Evolutionary conservation across 2,888 invertebrate species (phyloP).

Genomic region (Diplazon laetatorius): DNA sequence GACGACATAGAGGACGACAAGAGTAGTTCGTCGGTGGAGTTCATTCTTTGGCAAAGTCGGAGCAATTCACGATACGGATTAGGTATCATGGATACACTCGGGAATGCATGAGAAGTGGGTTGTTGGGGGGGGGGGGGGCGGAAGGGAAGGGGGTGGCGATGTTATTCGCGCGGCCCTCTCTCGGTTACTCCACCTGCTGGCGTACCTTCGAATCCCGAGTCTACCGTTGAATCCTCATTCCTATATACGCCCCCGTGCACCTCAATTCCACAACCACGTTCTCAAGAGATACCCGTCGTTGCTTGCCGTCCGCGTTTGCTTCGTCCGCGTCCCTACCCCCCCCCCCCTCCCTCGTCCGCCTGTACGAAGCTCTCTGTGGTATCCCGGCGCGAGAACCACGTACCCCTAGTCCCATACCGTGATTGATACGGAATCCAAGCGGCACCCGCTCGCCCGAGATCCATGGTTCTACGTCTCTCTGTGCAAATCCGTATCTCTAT

Average conservation of each 20-base stretch:
- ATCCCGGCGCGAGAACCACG: conserved; percentile 59
- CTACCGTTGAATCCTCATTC: conserved; percentile 18
- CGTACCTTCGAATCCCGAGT: conserved; percentile 45
- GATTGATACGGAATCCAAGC: conserved; percentile 62
- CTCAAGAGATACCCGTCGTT: conserved; percentile 58
- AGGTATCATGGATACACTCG: conserved; percentile 52
- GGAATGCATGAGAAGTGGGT: conserved; percentile 57
- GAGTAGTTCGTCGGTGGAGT: no score
- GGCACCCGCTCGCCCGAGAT: conserved; percentile 26
- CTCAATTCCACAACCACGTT: conserved; percentile 59
- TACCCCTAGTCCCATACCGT: conserved; percentile 59
- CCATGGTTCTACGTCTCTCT: conserved; percentile 11
- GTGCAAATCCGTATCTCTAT: neutral
- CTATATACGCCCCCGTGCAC: conserved; percentile 34
- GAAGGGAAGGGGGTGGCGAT: conserved; percentile 23
- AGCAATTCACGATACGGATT: conserved; percentile 54
- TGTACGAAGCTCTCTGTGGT: conserved; percentile 49
- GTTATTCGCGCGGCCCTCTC: conserved; percentile 21
- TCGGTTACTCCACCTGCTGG: conserved; percentile 33
- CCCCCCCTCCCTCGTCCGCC: no score
- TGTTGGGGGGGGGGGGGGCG: neutral
- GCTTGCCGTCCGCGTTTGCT: conserved; percentile 22
- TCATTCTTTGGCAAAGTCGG: conserved; percentile 19
- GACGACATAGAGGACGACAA: no score
- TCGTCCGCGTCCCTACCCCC: neutral